A percentile compares a stretch with the other conserved stretches of the same genome.
These are phyloP conservation scores for Allygus modestus DNA, from an alignment of 2,888 invertebrate genomes.

Conservation along the genomic window DNA sequence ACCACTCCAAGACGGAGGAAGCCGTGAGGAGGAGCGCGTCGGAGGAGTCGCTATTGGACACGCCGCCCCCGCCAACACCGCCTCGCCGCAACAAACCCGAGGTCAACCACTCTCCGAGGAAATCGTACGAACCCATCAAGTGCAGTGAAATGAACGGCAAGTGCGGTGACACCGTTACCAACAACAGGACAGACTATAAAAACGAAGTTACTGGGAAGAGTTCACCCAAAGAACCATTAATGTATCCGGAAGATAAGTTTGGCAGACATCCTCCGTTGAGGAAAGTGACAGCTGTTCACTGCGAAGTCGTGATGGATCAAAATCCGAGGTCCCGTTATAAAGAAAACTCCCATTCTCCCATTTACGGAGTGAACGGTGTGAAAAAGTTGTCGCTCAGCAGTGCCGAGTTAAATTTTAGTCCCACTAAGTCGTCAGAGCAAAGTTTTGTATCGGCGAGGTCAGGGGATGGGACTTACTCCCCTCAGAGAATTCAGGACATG, in stretches of 20 bases:
- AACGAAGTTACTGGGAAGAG: slow-evolving; percentile 63
- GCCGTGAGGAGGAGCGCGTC: slow-evolving; percentile 73
- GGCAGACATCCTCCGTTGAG: slow-evolving; percentile 67
- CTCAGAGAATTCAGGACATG: slow-evolving; percentile 56
- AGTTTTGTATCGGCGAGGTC: slow-evolving; percentile 60
- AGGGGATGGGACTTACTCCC: slow-evolving; percentile 41
- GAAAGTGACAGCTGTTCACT: slow-evolving; percentile 68
- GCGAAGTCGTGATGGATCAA: slow-evolving; percentile 64
- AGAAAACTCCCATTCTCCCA: slow-evolving; percentile 52
- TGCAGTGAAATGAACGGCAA: slow-evolving; percentile 53
- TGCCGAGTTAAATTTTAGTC: slow-evolving; percentile 60
- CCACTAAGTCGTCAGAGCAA: slow-evolving; percentile 44
- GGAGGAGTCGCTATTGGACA: slow-evolving; percentile 74
- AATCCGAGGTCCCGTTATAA: slow-evolving; percentile 52
- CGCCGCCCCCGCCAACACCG: slow-evolving; percentile 67
- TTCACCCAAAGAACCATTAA: slow-evolving; percentile 58
- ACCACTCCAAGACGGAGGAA: slow-evolving; percentile 69
- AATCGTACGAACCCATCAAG: slow-evolving; percentile 49
- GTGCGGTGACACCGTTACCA: slow-evolving; percentile 34
- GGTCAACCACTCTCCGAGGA: slow-evolving; percentile 6
- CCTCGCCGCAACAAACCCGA: slow-evolving; percentile 69
- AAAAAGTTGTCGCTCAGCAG: slow-evolving; percentile 60
- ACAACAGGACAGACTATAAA: slow-evolving; percentile 52
- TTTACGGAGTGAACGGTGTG: slow-evolving; percentile 60
- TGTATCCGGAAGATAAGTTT: slow-evolving; percentile 66